Evolutionary conservation across 2,888 invertebrate genomes (phyloP), one percentile per base, ranked within the genome.

Genomic region (Graphium colonna): DNA sequence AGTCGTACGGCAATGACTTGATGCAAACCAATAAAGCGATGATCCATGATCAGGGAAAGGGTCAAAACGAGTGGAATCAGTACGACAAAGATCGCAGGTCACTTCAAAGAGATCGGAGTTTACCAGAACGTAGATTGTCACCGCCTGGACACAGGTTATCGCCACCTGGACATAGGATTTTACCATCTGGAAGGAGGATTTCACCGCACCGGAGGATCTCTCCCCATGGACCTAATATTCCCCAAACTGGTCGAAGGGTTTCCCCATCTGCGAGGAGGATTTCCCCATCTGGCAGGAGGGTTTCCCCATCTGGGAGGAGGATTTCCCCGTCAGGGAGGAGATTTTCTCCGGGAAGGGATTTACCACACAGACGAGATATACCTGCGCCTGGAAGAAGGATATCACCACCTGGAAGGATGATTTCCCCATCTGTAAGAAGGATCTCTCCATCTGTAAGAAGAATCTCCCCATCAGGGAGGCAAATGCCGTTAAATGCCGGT

Each of bases 381-480:
- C 69, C 68, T 5, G 69, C 62, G 1, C 10, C 59, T 1, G 65
- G 57, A 0, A 59, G 65, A 13, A 49, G 61, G 16, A 33, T 56
- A 7, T 65, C 65, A 0, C 63, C 72, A 3, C 10, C 59, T 0
- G 62, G 62, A 0, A 47, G 54, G 0, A 45, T 51, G 15, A 53
- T 62, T 17, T 59, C 64, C 3, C 62, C 66, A 1, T 3, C 68
- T 4, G 36, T 2, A 0, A 60, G 65, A 16, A 52, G 59, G 16
- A 21, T 60, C 39, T 69, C 68, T 5, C 70, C 62, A 0, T 12
- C 60, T 1, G 65, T 4, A 3, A 9, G 36, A 2, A 33, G 59
- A n/a, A 33, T 33, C 3, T 33, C 33, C 3, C 33, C 33, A 33
- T 33, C 33, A 5, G 64, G 59, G n/a, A n/a, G n/a, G n/a, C n/a